Conservation (phyloP, 1,140 invertebrate genomes). For the Caenorhabditis briggsae region DNA sequence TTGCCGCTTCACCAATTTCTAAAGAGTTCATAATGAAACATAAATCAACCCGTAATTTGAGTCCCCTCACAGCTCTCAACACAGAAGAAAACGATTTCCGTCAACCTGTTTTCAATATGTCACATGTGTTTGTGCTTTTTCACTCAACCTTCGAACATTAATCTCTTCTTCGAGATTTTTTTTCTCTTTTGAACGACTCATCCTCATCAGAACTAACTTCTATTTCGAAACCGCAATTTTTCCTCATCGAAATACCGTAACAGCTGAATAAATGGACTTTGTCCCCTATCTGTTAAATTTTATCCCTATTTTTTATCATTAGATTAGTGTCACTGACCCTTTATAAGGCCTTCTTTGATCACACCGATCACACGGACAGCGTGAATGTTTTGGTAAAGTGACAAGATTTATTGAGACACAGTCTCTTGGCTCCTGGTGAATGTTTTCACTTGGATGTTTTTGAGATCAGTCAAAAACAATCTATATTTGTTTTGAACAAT, state of each 20-base stretch:
- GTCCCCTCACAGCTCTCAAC: background rate
- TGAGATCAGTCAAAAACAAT: too few species aligned
- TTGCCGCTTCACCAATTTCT: too few species aligned
- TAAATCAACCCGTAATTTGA: background rate
- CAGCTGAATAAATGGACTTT: background rate
- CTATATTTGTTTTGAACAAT: too few species aligned
- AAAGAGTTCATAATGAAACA: background rate
- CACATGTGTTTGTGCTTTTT: conserved; percentile 22
- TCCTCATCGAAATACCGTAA: background rate
- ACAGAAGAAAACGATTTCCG: background rate
- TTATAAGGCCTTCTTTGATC: conserved; percentile 8
- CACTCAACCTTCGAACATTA: conserved; percentile 12
- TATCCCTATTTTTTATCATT: background rate
- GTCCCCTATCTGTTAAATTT: background rate
- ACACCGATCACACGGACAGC: background rate
- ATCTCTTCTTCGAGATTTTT: background rate
- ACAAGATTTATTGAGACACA: background rate
- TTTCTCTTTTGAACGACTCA: background rate
- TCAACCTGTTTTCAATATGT: conserved; percentile 44
- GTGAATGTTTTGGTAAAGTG: conserved; percentile 38
- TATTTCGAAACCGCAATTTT: background rate
- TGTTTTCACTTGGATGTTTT: background rate
- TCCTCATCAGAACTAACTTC: background rate
- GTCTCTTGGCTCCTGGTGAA: too few species aligned
- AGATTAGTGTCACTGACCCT: conserved; percentile 2